Percentiles rank a stretch among this genome's conserved stretches.
Conservation (phyloP, 2,113 vertebrate species). For the Lycocorax pyrrhopterus region DNA sequence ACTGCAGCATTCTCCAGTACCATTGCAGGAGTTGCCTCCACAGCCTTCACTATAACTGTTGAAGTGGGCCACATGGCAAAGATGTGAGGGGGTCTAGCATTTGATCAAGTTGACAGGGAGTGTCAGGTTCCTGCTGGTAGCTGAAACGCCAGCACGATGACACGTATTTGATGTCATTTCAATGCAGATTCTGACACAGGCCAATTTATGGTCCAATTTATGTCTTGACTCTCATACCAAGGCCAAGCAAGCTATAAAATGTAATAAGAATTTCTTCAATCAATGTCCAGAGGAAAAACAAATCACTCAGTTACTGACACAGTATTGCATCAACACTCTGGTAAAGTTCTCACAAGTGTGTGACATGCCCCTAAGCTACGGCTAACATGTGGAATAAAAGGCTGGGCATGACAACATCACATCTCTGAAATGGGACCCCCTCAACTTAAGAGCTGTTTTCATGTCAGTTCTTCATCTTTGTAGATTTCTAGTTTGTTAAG, state of each 20-base stretch:
- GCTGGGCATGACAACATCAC: neutral
- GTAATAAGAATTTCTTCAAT: constrained; percentile 83
- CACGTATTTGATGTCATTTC: constrained; percentile 71
- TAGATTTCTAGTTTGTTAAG: constrained; percentile 21
- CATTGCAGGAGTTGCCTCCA: constrained; percentile 4
- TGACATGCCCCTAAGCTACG: constrained; percentile 71
- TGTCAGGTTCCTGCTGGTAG: constrained; percentile 49
- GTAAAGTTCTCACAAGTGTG: constrained; percentile 73
- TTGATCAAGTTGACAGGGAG: constrained; percentile 69
- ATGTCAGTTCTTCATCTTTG: constrained; percentile 15
- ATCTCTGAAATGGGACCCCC: neutral
- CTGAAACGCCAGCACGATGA: constrained; percentile 50
- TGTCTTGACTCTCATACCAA: constrained; percentile 72
- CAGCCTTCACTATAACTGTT: constrained; percentile 9
- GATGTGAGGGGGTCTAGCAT: constrained; percentile 34
- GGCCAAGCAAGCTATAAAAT: constrained; percentile 79
- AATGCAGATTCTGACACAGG: constrained; percentile 76
- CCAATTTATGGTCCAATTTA: constrained; percentile 82
- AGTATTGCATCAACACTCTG: constrained; percentile 72
- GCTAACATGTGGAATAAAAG: constrained; percentile 7
- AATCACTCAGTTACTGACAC: constrained; percentile 75
- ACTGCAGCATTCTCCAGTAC: neutral
- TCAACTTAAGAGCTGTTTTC: constrained; percentile 41
- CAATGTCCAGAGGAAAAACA: constrained; percentile 81
- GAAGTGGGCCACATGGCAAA: constrained; percentile 42